phyloP scores from a whole-genome alignment of 2,113 vertebrate species.

The Oreochromis spilurus region DNA sequence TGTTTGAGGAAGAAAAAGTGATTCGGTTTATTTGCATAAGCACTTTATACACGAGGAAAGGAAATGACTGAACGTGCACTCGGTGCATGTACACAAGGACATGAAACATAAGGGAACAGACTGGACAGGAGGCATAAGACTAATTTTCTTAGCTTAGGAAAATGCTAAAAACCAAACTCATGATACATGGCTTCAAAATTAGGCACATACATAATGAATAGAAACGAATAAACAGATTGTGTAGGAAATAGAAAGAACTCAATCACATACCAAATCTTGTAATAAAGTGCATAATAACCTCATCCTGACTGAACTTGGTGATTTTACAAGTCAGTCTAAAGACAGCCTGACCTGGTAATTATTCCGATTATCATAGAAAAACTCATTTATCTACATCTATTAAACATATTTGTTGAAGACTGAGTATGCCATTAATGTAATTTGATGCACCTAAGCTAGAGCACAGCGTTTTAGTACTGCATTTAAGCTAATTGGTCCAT shows the following conservation, averaged over 20 bases:
- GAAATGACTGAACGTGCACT: not conserved
- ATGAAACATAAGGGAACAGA: not conserved
- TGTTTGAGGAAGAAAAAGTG: constrained; percentile 1
- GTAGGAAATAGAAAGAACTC: not conserved
- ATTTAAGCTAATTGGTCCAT: not conserved
- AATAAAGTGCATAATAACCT: not conserved
- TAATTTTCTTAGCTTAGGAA: no score
- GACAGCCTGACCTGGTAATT: not conserved
- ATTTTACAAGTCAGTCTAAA: not conserved
- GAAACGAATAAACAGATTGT: not conserved
- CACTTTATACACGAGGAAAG: constrained; percentile 14
- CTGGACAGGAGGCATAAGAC: not conserved
- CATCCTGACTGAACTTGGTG: not conserved
- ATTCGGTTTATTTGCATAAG: constrained; percentile 27
- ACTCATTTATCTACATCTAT: not conserved
- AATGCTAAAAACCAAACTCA: not conserved
- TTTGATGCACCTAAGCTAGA: not conserved
- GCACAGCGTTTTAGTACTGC: no score
- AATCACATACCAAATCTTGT: not conserved
- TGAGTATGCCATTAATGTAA: not conserved
- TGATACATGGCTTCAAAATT: not conserved
- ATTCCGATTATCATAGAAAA: not conserved
- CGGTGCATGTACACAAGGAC: no score
- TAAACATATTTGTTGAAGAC: not conserved
- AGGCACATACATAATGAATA: not conserved